Conservation (phyloP, 2,113 vertebrate species). For the Alethe castanea region DNA sequence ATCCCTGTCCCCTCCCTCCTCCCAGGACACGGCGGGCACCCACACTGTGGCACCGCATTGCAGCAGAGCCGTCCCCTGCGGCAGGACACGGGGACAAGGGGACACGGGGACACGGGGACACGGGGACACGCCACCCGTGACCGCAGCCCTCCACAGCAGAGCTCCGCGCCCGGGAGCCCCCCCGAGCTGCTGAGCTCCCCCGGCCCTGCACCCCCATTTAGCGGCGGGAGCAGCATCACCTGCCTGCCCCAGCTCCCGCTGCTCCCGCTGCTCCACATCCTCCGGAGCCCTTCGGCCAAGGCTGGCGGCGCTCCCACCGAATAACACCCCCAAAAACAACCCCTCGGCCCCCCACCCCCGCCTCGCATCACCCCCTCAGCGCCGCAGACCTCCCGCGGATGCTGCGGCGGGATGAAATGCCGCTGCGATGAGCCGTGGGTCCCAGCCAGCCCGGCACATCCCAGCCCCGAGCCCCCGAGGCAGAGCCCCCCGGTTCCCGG, state of each 20-base stretch:
- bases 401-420: background rate
- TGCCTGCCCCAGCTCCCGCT: background rate
- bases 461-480: fast-evolving
- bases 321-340: too few relatives aligned
- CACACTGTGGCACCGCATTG: slow-evolving; percentile 6
- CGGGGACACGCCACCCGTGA: background rate
- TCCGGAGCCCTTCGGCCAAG: background rate
- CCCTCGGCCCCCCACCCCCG: fast-evolving
- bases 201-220: background rate
- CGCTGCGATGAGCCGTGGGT: fast-evolving
- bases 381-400: background rate
- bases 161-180: fast-evolving
- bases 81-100: background rate
- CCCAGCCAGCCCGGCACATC: fast-evolving
- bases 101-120: background rate
- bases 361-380: background rate
- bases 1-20: background rate
- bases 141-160: background rate
- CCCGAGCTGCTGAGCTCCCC: background rate
- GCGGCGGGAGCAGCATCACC: background rate
- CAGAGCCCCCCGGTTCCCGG: background rate
- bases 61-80: slow-evolving; percentile 22
- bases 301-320: background rate
- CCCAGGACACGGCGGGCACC: background rate
- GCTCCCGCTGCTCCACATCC: background rate